These are phyloP conservation scores for Noctua janthina DNA, from an alignment of 2,888 invertebrate genomes.

Conservation along the genomic window DNA sequence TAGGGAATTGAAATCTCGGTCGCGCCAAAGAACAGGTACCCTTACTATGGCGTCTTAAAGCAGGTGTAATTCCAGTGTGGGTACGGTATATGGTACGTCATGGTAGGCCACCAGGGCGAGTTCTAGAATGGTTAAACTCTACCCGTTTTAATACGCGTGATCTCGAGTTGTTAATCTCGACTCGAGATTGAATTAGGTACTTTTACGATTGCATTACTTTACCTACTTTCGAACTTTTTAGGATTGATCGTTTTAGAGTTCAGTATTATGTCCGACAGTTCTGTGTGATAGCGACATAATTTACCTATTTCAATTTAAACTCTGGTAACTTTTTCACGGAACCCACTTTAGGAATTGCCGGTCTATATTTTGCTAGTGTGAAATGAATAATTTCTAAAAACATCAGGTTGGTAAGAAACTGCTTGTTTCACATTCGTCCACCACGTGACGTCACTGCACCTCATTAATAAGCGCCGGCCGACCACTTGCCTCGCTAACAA, in stretches of 20 bases:
- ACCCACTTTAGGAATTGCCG: neutral
- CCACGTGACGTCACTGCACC: neutral
- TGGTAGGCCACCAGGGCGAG: too few species aligned
- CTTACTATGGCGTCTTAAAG: too few species aligned
- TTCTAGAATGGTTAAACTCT: constrained; percentile 4
- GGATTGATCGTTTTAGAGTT: neutral
- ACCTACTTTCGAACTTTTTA: neutral
- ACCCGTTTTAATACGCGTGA: neutral
- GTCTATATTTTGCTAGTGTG: neutral
- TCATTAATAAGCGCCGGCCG: constrained; percentile 5
- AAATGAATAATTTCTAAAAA: neutral
- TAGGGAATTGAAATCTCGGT: neutral
- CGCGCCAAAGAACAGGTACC: neutral
- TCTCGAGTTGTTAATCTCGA: constrained; percentile 1
- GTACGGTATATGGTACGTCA: too few species aligned
- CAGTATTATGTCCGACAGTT: neutral
- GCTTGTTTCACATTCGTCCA: constrained; percentile 3
- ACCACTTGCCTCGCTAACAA: constrained; percentile 9
- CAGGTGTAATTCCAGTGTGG: too few species aligned
- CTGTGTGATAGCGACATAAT: neutral
- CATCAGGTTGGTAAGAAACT: neutral
- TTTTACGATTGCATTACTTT: neutral
- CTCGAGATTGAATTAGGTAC: neutral
- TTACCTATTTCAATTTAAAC: neutral
- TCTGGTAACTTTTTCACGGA: neutral